Percentiles rank a stretch among this genome's conserved stretches.
These are phyloP conservation scores for Cyanoramphus novaezelandiae DNA, from an alignment of 2,113 vertebrate species.

Conservation along the genomic window DNA sequence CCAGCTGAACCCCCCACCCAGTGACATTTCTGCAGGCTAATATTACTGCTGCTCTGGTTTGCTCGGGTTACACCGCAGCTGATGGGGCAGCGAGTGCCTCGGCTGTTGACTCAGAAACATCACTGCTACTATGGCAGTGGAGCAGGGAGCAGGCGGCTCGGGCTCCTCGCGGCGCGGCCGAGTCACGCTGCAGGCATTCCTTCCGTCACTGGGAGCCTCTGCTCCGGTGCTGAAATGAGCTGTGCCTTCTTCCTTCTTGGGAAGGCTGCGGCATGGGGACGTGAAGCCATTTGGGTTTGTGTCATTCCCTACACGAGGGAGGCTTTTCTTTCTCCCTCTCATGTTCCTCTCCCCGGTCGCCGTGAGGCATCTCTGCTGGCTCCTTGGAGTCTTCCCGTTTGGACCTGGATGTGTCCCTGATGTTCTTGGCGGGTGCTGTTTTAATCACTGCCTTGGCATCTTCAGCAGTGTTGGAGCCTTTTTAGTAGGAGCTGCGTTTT, in stretches of 20 bases:
- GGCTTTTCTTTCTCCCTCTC: not conserved
- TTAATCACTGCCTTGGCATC: not conserved
- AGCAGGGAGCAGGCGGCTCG: not conserved
- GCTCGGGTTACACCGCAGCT: constrained; percentile 43
- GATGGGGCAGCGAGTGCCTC: not conserved
- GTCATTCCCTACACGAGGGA: not conserved
- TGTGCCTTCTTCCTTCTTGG: not conserved
- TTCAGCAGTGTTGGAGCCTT: not conserved
- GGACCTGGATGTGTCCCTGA: not conserved
- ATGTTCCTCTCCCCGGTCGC: fast-evolving
- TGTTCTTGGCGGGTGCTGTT: not conserved
- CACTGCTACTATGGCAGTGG: not conserved
- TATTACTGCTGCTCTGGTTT: not conserved
- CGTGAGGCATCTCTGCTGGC: not conserved
- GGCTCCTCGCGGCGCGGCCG: not conserved
- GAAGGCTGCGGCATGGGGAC: not conserved
- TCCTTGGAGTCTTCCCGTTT: not conserved
- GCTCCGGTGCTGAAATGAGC: not conserved
- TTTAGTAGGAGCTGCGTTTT: constrained; percentile 3
- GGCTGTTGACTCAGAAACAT: constrained; percentile 43
- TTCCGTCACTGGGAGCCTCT: not conserved
- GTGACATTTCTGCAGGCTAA: constrained; percentile 23
- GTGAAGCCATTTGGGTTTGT: not conserved
- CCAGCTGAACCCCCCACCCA: not conserved
- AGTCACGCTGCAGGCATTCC: not conserved